Base-by-base conservation (phyloP, 2,888 invertebrate genomes). In the Hirtodrosophila cameraria region DNA sequence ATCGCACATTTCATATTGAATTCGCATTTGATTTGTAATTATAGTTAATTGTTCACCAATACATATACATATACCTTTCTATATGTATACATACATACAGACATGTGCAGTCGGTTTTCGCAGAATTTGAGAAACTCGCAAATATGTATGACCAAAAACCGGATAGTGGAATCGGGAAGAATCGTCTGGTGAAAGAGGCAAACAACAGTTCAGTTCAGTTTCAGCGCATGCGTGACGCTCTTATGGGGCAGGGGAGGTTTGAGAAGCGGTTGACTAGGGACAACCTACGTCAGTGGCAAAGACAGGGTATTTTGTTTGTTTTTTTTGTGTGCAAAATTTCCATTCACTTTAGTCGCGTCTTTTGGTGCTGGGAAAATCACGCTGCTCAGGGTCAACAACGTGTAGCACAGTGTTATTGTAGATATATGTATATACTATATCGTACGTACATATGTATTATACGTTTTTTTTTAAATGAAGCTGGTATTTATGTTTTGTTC, bases 371-470 rank as follows among this genome's bases (percentile, higher is more conserved):
- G 73, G 46, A 62, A 58, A 73, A 61, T 61, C 55, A 63, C 35
- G 50, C 42, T 35, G 33, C 38, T 55, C 84, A 79, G 77, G 79
- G 84, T 83, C 74, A 74, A 52, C 66, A 66, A 57, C 62, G 53
- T 61, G 59, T 55, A 43, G 57, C 53, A 46, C 30, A 58, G 63
- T 66, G 42, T 52, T 36, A 25, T 48, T 31, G 39, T 25, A 46
- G 7, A 28, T 16, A 18, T 43, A 16, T 39, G 43, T 11, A 46
- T 20, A 36, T 13, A 36, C 13, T n/a, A n/a, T n/a, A n/a, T n/a
- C 3, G n/a, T n/a, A n/a, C 52, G 15, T 39, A 13, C 39, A 13
- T 35, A 46, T 59, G 20, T 18, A 28, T n/a, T 38, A 43, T 38
- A 31, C 31, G 30, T 20, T 36, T 58, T 25, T 27, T 20, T 36